phyloP scores from a whole-genome alignment of 2,797 vertebrate species.

The Enteromius treurensis region DNA sequence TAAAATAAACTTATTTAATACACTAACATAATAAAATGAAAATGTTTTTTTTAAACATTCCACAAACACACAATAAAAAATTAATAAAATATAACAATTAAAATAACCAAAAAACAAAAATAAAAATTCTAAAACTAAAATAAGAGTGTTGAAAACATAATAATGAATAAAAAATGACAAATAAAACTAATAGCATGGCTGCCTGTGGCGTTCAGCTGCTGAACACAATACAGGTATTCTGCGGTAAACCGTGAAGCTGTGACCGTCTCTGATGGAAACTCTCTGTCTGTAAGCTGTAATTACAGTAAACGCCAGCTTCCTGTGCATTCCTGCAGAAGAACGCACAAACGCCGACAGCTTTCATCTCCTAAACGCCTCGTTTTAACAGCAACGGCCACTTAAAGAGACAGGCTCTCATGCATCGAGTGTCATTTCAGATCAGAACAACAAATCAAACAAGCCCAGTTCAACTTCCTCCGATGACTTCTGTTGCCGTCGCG shows the following conservation, averaged over 20 bases:
- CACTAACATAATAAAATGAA: too few species aligned
- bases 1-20: too few species aligned
- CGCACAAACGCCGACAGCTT: neutral
- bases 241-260: neutral
- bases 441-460: neutral
- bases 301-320: constrained; percentile 49
- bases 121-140: neutral
- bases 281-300: constrained; percentile 47
- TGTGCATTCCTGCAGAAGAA: constrained; percentile 36
- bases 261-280: constrained; percentile 39
- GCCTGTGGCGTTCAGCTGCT: neutral
- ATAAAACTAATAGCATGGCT: neutral
- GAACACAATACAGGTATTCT: neutral
- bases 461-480: too few species aligned
- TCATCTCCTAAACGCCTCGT: neutral
- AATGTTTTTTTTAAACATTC: too few species aligned
- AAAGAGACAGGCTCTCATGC: constrained; percentile 1
- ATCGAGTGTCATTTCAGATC: neutral
- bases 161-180: neutral
- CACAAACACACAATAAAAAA: neutral
- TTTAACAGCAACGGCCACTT: neutral
- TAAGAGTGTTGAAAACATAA: neutral
- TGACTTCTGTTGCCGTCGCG: too few species aligned
- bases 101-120: neutral
- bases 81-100: too few species aligned